Evolutionary conservation across 1,140 invertebrate species (phyloP), one percentile per base, ranked within the genome.

Genomic region (Scaptomyza hsui): DNA sequence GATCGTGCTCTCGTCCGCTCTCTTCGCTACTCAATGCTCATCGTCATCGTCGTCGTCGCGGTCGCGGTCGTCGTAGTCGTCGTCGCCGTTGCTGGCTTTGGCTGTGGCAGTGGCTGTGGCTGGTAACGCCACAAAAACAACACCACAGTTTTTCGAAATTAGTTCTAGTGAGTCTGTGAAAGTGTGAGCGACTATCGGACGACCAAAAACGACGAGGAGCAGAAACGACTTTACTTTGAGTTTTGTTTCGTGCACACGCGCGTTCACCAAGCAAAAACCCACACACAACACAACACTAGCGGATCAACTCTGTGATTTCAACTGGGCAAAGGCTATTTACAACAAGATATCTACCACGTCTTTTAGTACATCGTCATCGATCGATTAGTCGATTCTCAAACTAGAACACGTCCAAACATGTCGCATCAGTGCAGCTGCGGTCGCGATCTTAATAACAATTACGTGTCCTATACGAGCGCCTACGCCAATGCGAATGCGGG

Each of bases 341-440:
- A 29, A 5, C 10, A 52, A 53, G 15, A 41, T 12, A 21, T 18
- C 19, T 12, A 24, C 13, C 42, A 41, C 24, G 24, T 26, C 24
- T 5, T 26, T 6, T 51, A 26, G 21, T 18, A 44, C 13, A 45
- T 37, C 26, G 29, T 15, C 10, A 47, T 48, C 29, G 39, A 59
- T 45, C 41, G 10, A 21, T 39, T 21, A 41, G 49, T 42, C 48
- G 35, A 67, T 37, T 60, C n/a, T 21, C 16, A n/a, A 61, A 69
- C 32, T 13, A 21, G 52, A 75, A 62, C 76, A 86, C 82, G 77
- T 82, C 62, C 62, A 90, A 90, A 79, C 12, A 91, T 91, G 91
- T 91, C 91, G 48, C 91, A 91, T 90, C 91, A 91, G 71, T 91
- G 91, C 86, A 91, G 91, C 78, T 91, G 91, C 68, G 91, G 91